Conservation (phyloP, 2,113 vertebrate genomes). For the Scatophagus argus region DNA sequence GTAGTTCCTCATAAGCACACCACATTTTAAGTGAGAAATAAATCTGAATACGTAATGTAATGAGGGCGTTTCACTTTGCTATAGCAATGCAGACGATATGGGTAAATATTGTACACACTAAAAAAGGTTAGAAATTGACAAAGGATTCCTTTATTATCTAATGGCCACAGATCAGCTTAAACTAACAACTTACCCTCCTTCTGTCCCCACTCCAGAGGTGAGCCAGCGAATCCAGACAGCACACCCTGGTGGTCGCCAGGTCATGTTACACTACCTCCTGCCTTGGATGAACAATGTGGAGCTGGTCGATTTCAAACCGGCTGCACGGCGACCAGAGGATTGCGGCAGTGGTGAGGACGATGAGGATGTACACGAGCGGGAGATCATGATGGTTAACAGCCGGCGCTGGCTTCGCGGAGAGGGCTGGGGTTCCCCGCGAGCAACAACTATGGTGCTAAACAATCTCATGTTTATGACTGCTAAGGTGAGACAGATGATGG, state of each 20-base stretch:
- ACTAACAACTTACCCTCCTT: neutral
- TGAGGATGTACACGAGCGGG: constrained; percentile 88
- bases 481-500: constrained; percentile 87
- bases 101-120: no score
- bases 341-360: constrained; percentile 85
- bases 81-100: neutral
- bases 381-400: constrained; percentile 96
- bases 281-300: constrained; percentile 99
- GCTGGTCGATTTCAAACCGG: constrained; percentile 93
- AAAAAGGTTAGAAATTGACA: neutral
- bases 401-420: constrained; percentile 95
- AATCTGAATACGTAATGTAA: no score
- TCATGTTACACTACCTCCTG: constrained; percentile 97
- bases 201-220: constrained; percentile 86
- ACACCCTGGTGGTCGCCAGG: constrained; percentile 95
- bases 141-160: neutral
- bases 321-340: constrained; percentile 86
- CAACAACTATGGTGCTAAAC: constrained; percentile 97
- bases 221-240: constrained; percentile 98
- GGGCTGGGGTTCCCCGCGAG: constrained; percentile 97
- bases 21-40: no score
- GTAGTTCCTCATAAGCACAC: no score
- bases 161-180: neutral
- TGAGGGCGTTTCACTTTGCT: neutral
- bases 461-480: constrained; percentile 99